Conservation (phyloP, 2,113 vertebrate species). For the Lathamus discolor region DNA sequence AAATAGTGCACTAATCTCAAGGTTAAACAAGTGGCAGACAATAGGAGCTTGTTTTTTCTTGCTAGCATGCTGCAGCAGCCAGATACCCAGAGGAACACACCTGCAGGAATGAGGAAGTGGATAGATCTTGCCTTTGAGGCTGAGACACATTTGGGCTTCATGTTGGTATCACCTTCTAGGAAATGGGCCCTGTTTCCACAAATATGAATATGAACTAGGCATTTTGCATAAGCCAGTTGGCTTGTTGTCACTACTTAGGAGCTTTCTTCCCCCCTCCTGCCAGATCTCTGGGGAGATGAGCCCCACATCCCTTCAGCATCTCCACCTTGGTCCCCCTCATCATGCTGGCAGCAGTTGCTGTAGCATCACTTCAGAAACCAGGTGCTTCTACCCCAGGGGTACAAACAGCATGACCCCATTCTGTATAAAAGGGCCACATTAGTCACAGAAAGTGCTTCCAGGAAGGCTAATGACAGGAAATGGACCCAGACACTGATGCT, state of each 20-base stretch:
- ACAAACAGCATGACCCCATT: background rate
- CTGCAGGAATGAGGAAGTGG: background rate
- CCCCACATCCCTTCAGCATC: background rate
- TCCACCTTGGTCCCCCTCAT: rapidly evolving
- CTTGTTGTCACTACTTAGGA: background rate
- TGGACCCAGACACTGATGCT: background rate
- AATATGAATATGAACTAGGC: background rate
- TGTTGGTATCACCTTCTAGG: background rate
- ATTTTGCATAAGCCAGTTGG: background rate
- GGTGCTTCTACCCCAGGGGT: background rate
- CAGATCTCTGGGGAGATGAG: background rate
- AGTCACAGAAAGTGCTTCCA: background rate
- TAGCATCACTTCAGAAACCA: background rate
- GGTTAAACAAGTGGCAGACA: background rate
- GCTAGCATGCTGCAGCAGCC: background rate
- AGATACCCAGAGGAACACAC: background rate
- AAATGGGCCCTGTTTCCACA: background rate
- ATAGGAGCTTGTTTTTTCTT: background rate
- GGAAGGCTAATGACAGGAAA: conserved; percentile 44
- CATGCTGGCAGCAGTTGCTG: background rate
- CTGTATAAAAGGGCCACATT: background rate
- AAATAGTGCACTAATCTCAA: background rate
- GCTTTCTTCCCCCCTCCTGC: rapidly evolving
- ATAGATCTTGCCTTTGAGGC: background rate
- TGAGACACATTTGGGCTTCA: rapidly evolving